These are phyloP conservation scores for Rutpela maculata DNA, from an alignment of 2,888 invertebrate genomes.

Conservation along the genomic window DNA sequence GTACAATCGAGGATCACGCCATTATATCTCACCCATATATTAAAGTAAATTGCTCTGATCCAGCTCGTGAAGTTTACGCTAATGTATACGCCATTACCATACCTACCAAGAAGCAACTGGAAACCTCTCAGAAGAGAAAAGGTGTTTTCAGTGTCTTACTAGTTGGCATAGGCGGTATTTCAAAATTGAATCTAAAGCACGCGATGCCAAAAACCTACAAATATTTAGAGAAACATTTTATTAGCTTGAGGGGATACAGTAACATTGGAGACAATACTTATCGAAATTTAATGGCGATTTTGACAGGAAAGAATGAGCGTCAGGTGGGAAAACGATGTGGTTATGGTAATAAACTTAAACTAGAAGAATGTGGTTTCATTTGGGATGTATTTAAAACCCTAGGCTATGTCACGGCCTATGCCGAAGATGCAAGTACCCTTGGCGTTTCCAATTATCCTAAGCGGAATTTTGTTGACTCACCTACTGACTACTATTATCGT, in stretches of 20 bases:
- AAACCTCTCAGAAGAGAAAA: constrained; percentile 71
- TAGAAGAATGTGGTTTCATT: constrained; percentile 84
- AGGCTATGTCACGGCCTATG: constrained; percentile 87
- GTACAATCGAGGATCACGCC: constrained; percentile 39
- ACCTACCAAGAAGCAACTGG: constrained; percentile 21
- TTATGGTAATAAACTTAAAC: constrained; percentile 75
- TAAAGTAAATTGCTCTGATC: constrained; percentile 43
- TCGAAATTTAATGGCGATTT: constrained; percentile 90
- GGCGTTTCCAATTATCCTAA: constrained; percentile 86
- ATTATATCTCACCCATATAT: constrained; percentile 40
- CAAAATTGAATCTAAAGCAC: constrained; percentile 84
- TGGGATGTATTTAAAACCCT: constrained; percentile 85
- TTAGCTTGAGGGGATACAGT: constrained; percentile 71
- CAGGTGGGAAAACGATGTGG: constrained; percentile 71
- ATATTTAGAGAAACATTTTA: constrained; percentile 78
- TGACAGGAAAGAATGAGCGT: constrained; percentile 79
- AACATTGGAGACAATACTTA: constrained; percentile 93
- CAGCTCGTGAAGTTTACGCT: constrained; percentile 68
- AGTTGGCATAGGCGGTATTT: constrained; percentile 91
- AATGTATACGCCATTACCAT: constrained; percentile 77
- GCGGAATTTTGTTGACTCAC: constrained; percentile 82
- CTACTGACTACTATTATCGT: constrained; percentile 88
- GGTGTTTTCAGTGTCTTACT: constrained; percentile 78
- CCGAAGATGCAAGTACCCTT: constrained; percentile 84
- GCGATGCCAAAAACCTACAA: constrained; percentile 84